Conservation (phyloP, 2,888 invertebrate species). For the Nemapogon koenigi region DNA sequence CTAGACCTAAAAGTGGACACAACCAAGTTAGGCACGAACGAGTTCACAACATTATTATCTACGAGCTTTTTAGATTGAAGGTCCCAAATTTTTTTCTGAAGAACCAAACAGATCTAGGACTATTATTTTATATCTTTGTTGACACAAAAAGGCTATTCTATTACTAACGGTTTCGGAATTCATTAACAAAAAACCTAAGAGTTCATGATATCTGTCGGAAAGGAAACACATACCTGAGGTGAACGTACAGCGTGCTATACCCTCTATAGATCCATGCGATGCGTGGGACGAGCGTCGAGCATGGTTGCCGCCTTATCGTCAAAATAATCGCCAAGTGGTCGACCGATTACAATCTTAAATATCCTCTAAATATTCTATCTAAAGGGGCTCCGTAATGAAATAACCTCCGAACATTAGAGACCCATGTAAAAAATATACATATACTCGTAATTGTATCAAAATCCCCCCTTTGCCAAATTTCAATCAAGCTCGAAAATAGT, state of each 20-base stretch:
- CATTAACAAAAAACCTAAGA: too few species aligned
- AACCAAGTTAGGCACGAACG: too few species aligned
- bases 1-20: too few species aligned
- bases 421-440: constrained; percentile 45
- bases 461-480: constrained; percentile 62
- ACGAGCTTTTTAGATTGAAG: too few species aligned
- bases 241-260: neutral
- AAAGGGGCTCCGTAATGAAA: constrained; percentile 41
- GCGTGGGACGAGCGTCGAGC: constrained; percentile 51
- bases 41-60: too few species aligned
- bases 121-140: too few species aligned
- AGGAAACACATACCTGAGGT: constrained; percentile 5
- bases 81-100: too few species aligned
- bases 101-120: too few species aligned
- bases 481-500: constrained; percentile 62
- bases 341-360: constrained; percentile 56
- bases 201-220: constrained; percentile 3
- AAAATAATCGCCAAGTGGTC: constrained; percentile 56
- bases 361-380: constrained; percentile 59
- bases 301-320: constrained; percentile 47
- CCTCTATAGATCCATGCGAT: constrained; percentile 14
- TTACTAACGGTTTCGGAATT: too few species aligned
- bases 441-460: constrained; percentile 56
- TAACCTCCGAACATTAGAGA: constrained; percentile 37
- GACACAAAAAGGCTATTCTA: too few species aligned